phyloP scores from a whole-genome alignment of 2,113 vertebrate species.

The Vicugna pacos region DNA sequence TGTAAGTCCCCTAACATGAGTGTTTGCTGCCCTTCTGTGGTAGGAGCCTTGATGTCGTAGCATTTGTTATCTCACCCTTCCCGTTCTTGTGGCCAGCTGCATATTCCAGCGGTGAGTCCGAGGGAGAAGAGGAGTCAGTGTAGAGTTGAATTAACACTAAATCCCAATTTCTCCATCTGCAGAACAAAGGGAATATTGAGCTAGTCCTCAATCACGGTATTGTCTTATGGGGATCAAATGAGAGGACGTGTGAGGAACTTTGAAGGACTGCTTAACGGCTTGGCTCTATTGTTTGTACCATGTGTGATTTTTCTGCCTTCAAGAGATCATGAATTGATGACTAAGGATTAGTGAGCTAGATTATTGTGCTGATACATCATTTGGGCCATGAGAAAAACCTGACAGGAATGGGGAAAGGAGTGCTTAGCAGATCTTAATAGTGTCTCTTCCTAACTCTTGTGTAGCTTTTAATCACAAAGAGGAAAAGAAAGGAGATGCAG shows the following conservation, averaged over 20 bases:
- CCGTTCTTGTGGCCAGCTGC: background rate
- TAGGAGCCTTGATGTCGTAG: background rate
- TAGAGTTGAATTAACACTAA: background rate
- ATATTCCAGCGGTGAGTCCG: background rate
- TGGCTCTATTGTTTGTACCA: constrained; percentile 4
- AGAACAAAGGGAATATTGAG: background rate
- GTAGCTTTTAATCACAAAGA: background rate
- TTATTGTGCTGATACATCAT: background rate
- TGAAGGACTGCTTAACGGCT: background rate
- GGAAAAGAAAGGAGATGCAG: background rate
- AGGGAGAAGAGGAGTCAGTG: background rate
- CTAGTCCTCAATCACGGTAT: background rate
- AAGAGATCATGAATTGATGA: constrained; percentile 1
- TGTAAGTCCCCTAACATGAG: background rate
- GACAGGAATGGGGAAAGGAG: background rate
- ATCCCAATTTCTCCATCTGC: background rate
- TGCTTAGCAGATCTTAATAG: background rate
- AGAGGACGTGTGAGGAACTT: background rate
- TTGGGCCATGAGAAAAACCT: background rate
- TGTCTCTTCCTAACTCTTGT: background rate
- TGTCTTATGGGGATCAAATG: background rate
- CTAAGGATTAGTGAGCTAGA: background rate
- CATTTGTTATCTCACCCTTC: background rate
- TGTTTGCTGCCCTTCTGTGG: background rate
- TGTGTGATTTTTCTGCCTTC: background rate